Conservation (phyloP, 2,797 vertebrate species). For the Enteromius afrohamiltoni region DNA sequence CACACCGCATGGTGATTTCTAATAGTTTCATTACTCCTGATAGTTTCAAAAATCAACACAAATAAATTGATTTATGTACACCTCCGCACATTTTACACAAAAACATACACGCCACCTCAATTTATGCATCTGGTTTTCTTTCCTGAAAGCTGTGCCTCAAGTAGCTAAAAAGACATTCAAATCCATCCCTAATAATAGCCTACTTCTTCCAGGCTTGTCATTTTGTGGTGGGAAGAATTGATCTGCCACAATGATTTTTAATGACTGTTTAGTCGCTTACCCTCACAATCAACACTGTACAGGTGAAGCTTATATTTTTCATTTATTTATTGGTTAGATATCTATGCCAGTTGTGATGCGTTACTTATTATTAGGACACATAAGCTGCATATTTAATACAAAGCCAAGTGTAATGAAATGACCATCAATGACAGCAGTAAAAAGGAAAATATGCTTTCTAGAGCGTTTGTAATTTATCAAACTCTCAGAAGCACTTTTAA, state of each 20-base stretch:
- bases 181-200: not conserved
- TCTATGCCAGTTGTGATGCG: not conserved
- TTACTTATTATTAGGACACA: not conserved
- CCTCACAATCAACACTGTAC: not conserved
- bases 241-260: not conserved
- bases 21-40: not conserved
- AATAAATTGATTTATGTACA: not conserved
- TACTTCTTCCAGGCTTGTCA: not conserved
- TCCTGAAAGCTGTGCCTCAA: conserved; percentile 4
- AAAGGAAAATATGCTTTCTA: not conserved
- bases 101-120: not conserved
- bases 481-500: not conserved
- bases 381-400: not conserved
- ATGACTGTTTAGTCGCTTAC: not conserved
- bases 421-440: not conserved
- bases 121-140: not conserved
- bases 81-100: not conserved
- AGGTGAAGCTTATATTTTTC: not conserved
- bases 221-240: not conserved
- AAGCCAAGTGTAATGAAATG: not conserved
- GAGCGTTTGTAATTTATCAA: not conserved
- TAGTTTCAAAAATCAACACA: conserved; percentile 1
- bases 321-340: not conserved
- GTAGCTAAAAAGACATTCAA: not conserved
- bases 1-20: not conserved